Percentiles rank a stretch among this genome's conserved stretches.
Evolutionary conservation across 2,797 vertebrate species (phyloP).

Genomic region (Bradypodion ventrale): DNA sequence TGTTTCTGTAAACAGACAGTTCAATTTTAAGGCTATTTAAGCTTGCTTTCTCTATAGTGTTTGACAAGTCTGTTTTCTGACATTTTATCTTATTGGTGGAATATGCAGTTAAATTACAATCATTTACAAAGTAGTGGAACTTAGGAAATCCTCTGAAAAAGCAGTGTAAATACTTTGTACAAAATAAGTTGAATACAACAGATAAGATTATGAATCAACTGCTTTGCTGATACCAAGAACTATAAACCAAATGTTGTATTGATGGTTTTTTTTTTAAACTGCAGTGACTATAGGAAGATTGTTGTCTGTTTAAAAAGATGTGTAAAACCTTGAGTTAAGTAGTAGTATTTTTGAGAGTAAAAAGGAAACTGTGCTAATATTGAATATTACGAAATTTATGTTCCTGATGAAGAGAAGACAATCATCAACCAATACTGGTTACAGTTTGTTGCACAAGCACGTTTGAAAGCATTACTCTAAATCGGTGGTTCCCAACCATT

Average conservation of each 20-base stretch:
- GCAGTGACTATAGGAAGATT: background rate
- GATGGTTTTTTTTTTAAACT: background rate
- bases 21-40: slow-evolving; percentile 31
- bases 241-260: background rate
- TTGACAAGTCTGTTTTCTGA: slow-evolving; percentile 22
- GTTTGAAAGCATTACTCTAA: too few relatives aligned
- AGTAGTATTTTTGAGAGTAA: too few relatives aligned
- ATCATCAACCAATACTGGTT: background rate
- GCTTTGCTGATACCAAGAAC: background rate
- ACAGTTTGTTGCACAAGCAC: background rate
- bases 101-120: slow-evolving; percentile 18
- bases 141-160: slow-evolving; percentile 4
- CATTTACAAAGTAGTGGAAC: background rate
- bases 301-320: slow-evolving; percentile 21
- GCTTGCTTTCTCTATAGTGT: slow-evolving; percentile 33
- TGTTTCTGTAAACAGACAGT: slow-evolving; percentile 27
- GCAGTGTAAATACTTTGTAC: background rate
- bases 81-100: slow-evolving; percentile 13
- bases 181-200: background rate
- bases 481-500: too few relatives aligned
- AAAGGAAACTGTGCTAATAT: background rate
- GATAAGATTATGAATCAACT: slow-evolving; percentile 3
- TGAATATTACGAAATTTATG: background rate
- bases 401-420: background rate
- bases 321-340: background rate